phyloP scores from a whole-genome alignment of 2,113 vertebrate genomes.

The Ophthalmolycus amberensis region DNA sequence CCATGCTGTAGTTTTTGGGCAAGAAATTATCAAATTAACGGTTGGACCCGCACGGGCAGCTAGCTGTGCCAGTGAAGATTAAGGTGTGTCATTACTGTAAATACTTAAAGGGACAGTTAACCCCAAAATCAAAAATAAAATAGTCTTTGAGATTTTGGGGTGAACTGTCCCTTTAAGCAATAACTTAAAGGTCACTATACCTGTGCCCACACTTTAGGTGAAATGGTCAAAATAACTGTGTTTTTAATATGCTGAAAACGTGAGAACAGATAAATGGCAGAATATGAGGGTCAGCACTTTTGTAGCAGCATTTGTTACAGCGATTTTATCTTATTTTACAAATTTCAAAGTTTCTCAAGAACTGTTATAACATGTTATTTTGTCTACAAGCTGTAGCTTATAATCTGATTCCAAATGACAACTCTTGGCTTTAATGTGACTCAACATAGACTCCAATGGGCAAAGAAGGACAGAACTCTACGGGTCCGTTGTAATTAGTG shows the following conservation, averaged over 20 bases:
- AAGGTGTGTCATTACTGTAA: background rate
- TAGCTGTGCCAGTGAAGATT: background rate
- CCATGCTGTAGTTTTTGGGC: background rate
- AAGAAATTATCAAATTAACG: background rate
- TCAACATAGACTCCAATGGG: slow-evolving; percentile 9
- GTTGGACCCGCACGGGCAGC: background rate
- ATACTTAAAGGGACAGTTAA: background rate
- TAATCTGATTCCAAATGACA: background rate
- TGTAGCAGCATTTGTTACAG: background rate
- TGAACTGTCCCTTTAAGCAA: background rate
- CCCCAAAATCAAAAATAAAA: background rate
- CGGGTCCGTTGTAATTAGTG: slow-evolving; percentile 32
- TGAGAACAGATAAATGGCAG: background rate
- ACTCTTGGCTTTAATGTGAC: slow-evolving; percentile 11
- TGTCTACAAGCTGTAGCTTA: background rate
- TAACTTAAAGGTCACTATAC: background rate
- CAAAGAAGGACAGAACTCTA: slow-evolving; percentile 9
- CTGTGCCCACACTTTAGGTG: background rate
- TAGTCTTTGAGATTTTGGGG: background rate
- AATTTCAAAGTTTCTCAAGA: background rate
- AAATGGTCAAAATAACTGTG: background rate
- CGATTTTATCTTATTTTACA: background rate
- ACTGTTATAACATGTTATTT: background rate
- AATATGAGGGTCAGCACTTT: background rate
- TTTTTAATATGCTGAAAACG: background rate